Percentiles rank a stretch among this genome's conserved stretches.
Evolutionary conservation across 1,140 invertebrate species (phyloP).

Genomic region (Neoseiulus cucumeris): DNA sequence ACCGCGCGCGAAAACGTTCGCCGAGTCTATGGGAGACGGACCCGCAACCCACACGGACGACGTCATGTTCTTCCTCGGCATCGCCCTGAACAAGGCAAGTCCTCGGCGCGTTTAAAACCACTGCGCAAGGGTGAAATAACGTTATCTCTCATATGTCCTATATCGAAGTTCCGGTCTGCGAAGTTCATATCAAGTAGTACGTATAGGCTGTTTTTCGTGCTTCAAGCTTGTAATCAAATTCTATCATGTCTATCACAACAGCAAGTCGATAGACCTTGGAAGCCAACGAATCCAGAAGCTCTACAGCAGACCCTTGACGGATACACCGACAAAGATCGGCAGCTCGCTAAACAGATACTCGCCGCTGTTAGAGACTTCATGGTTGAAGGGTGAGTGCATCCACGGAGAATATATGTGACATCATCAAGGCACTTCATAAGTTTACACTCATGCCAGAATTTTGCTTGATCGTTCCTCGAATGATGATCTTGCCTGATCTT

Average conservation of each 20-base stretch:
- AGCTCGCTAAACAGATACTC: not conserved
- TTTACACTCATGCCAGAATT: not conserved
- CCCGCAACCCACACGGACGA: not conserved
- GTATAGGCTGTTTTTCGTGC: not conserved
- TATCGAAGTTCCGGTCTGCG: not conserved
- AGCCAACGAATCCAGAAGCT: not conserved
- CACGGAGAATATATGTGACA: not conserved
- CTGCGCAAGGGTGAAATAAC: not conserved
- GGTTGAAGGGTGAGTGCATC: not conserved
- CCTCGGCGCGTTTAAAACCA: not conserved
- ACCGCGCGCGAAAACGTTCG: not conserved
- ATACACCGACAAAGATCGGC: not conserved
- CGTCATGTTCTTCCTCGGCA: constrained; percentile 7
- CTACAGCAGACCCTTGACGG: not conserved
- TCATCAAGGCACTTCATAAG: not conserved
- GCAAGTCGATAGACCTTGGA: not conserved
- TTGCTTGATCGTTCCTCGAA: not conserved
- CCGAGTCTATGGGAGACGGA: not conserved
- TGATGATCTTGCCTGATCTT: not conserved
- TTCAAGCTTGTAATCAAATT: not conserved
- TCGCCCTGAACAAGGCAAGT: not conserved
- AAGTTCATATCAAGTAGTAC: not conserved
- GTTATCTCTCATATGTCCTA: not conserved
- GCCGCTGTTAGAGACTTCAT: not conserved
- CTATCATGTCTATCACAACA: not conserved